Base-by-base conservation (phyloP, 2,113 vertebrate species). In the Amphiprion ocellaris region DNA sequence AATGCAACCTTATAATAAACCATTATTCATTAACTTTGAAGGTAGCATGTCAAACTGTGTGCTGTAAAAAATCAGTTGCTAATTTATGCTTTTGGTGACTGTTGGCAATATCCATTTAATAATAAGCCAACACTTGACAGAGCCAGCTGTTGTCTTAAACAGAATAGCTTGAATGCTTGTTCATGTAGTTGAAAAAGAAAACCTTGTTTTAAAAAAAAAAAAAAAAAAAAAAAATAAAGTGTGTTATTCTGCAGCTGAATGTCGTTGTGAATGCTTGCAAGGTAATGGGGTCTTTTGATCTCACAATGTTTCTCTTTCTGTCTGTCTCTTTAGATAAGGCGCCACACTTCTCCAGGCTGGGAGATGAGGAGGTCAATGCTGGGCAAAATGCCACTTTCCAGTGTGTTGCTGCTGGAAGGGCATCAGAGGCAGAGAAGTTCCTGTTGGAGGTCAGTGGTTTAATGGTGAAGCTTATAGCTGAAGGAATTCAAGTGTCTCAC, bases 381-480 rank as follows among this genome's bases (percentile, higher is more conserved):
- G 98, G 97, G 63, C 98, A 99, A 89, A 99, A 99, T 0, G 97
- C 97, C 72, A 96, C 97, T 9, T 99, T 99, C 91, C 97, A 98
- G 88, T 99, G 98, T 3, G 97, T 98, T 90, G 98, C 97, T 0
- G 94, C 97, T 0, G 97, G 97, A 63, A 94, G 96, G 47, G 96
- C 97, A 0, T 91, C 96, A 0, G 97, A 98, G 85, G 95, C 96
- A 0, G 97, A 99, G 85, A 94, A 83, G 60, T 97, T 99, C 90
- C 92, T 98, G 54, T 91, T 99, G 92, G 98, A 99, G 96, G 98
- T 99, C 82, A 95, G 94, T 89, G 49, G 14, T 82, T 79, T 46
- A 56, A 64, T 60, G 64, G n/a, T 62, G 37, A 46, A 66, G 11
- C 47, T 86, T 26, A 21, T 7, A n/a, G 39, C 47, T 33, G 16